Evolutionary conservation across 2,888 invertebrate genomes (phyloP).

Genomic region (Syritta pipiens): DNA sequence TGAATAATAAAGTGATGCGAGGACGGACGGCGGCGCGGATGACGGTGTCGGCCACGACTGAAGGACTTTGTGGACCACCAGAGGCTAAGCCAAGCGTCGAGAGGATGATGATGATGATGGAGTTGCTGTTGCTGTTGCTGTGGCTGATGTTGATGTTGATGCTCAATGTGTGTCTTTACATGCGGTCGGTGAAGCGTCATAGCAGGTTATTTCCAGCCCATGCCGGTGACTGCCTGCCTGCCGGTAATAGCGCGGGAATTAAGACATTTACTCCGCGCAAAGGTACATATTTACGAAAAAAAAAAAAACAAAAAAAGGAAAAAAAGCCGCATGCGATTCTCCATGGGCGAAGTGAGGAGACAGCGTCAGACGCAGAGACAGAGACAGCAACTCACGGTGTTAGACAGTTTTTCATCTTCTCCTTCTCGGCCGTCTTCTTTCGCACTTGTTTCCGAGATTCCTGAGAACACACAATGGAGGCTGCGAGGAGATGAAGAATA

Average conservation of each 20-base stretch:
- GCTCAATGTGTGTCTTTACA: conserved; percentile 68
- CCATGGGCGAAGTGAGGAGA: conserved; percentile 44
- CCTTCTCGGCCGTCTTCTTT: conserved; percentile 28
- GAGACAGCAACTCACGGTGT: conserved; percentile 25
- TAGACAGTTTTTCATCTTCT: conserved; percentile 26
- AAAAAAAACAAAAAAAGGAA: too few species aligned
- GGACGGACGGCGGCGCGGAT: conserved; percentile 10
- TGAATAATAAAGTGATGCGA: conserved; percentile 63
- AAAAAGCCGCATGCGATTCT: conserved; percentile 49
- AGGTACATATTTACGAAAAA: conserved; percentile 67
- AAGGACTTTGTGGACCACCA: conserved; percentile 64
- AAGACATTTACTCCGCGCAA: conserved; percentile 67
- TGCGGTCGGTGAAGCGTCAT: conserved; percentile 55
- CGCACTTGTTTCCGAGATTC: conserved; percentile 62
- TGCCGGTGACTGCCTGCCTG: conserved; percentile 48
- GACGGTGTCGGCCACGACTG: conserved; percentile 15
- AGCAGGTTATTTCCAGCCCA: conserved; percentile 54
- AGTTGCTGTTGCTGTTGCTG: conserved; percentile 53
- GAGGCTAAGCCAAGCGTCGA: conserved; percentile 68
- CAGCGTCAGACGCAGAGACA: conserved; percentile 9
- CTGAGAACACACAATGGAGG: conserved; percentile 60
- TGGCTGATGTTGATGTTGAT: conserved; percentile 35
- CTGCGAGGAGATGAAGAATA: conserved; percentile 51
- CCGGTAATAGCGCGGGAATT: conserved; percentile 63
- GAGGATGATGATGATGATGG: conserved; percentile 67